Conservation (phyloP, 2,888 invertebrate species). For the Agrotis clavis region DNA sequence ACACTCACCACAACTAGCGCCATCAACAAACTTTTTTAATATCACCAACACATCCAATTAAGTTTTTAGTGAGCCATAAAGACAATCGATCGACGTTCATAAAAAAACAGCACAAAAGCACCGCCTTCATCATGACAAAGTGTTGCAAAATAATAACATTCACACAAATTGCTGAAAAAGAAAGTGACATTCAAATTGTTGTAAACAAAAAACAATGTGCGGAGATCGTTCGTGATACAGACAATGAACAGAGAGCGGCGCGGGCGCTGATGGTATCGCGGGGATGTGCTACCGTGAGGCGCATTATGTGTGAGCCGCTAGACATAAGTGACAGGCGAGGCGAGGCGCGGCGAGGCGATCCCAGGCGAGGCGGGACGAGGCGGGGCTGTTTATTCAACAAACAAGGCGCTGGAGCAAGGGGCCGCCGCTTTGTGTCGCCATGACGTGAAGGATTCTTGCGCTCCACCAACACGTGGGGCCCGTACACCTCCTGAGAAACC, state of each 20-base stretch:
- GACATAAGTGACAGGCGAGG: conserved; percentile 67
- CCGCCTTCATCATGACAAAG: conserved; percentile 39
- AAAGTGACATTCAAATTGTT: conserved; percentile 48
- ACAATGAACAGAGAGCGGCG: conserved; percentile 47
- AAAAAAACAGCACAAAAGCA: conserved; percentile 31
- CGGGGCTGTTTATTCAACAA: conserved; percentile 84
- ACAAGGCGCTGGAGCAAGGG: conserved; percentile 75
- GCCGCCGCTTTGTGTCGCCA: conserved; percentile 75
- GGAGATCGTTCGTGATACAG: conserved; percentile 57
- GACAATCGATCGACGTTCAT: conserved; percentile 23
- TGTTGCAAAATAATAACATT: conserved; percentile 41
- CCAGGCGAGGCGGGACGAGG: conserved; percentile 49
- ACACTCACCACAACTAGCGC: conserved; percentile 26
- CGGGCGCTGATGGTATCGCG: conserved; percentile 59
- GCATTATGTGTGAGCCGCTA: conserved; percentile 62
- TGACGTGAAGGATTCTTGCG: conserved; percentile 74
- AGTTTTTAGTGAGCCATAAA: conserved; percentile 54
- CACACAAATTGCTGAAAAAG: conserved; percentile 55
- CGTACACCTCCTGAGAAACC: conserved; percentile 31
- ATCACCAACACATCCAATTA: conserved; percentile 42
- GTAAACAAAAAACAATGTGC: conserved; percentile 47
- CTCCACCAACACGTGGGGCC: conserved; percentile 55
- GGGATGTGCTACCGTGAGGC: conserved; percentile 65
- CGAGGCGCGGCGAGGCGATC: conserved; percentile 52
- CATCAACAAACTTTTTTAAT: conserved; percentile 40